phyloP scores from a whole-genome alignment of 2,888 invertebrate genomes.

The Macaria liturata region DNA sequence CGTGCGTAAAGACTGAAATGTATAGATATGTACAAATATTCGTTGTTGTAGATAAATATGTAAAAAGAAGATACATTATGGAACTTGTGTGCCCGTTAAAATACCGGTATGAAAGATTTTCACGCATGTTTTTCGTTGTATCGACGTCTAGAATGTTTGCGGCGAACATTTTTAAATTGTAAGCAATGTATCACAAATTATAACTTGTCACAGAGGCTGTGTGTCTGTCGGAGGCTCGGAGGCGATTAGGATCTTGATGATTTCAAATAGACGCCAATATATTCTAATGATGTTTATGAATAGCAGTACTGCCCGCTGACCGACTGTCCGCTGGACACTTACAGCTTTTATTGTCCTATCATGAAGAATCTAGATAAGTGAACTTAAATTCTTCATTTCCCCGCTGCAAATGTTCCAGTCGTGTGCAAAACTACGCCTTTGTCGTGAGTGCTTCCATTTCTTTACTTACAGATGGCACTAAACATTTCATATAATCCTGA shows the following conservation, averaged over 20 bases:
- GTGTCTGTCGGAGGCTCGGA: too few relatives aligned
- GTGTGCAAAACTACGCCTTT: constrained; percentile 29
- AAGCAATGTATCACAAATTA: too few relatives aligned
- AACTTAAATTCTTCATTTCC: background rate
- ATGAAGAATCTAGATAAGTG: too few relatives aligned
- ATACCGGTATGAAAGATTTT: constrained; percentile 43
- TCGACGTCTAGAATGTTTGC: constrained; percentile 35
- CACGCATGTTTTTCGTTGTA: constrained; percentile 35
- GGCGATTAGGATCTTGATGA: too few relatives aligned
- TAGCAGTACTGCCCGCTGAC: too few relatives aligned
- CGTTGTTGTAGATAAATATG: constrained; percentile 62
- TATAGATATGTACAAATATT: constrained; percentile 64
- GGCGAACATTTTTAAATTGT: constrained; percentile 11
- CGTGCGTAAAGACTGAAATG: constrained; percentile 68
- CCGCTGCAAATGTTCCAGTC: constrained; percentile 35
- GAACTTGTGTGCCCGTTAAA: constrained; percentile 55
- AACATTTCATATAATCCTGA: constrained; percentile 40
- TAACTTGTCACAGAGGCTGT: too few relatives aligned
- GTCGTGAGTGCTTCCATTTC: constrained; percentile 41
- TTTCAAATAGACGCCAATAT: too few relatives aligned
- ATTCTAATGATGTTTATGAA: too few relatives aligned
- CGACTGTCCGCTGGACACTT: too few relatives aligned
- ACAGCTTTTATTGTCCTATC: too few relatives aligned
- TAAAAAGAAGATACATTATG: constrained; percentile 52
- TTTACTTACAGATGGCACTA: constrained; percentile 63